Base-by-base conservation (phyloP, 1,140 invertebrate genomes). In the Cepaea nemoralis region DNA sequence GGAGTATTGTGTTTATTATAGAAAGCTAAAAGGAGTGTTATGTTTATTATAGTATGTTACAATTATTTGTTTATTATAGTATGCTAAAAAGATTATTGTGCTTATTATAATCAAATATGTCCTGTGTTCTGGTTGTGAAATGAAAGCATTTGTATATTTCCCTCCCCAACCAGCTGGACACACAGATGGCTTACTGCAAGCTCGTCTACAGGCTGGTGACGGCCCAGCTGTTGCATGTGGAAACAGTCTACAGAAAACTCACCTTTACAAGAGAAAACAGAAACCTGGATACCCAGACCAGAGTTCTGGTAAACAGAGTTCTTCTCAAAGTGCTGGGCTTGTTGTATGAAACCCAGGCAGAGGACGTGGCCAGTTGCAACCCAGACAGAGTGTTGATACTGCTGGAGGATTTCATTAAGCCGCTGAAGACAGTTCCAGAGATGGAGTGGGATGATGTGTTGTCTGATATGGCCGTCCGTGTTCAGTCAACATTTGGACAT, bases 291-390 rank as follows among this genome's bases (percentile, higher is more conserved):
- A 10, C 42, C 10, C 8, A 33, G 1, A n/a, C 37, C 24, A 78
- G 48, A n/a, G 16, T 39, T 0, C 0, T 69, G 1, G 63, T 69
- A 35, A 78, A 78, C 63, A 35, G 31, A 22, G 63, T 48, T 27
- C 63, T 78, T 40, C 63, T 78, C 39, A 78, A 78, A 31, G 35
- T 78, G 1, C 50, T 78, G 39, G 39, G 42, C 37, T n/a, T 78
- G 77, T 31, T 78, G 27, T 78, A 12, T 33, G 39, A 66, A 55
- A 66, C 8, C 35, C n/a, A 31, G 16, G 16, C n/a, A 31, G 59
- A 6, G 12, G n/a, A 63, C 1, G 10, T 63, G 6, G 22, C 27
- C 10, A 70, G 35, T 31, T 74, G 2, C 27, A 74, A 6, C 22
- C 24, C 27, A 27, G 40, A 31, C 12, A 74, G 71, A 48, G 50